These are phyloP conservation scores for Palythoa caribaeorum DNA, from an alignment of 92 coral and sea anemone genomes.

Conservation along the genomic window DNA sequence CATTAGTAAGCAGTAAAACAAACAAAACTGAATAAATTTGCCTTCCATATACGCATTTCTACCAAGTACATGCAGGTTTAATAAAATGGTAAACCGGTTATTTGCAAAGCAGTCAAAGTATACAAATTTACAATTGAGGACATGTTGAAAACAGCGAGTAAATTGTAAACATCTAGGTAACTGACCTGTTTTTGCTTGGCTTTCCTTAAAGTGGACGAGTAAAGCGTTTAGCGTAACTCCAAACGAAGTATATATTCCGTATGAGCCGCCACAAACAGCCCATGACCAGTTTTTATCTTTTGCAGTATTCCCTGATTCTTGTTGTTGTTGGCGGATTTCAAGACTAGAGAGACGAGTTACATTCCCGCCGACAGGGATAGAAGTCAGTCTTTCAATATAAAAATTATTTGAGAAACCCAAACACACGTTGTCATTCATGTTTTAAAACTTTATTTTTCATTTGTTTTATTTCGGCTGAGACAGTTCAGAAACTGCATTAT, in stretches of 20 bases:
- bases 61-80: too few relatives aligned
- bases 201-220: slow-evolving; percentile 76
- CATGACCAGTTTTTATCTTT: slow-evolving; percentile 85
- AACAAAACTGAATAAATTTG: too few relatives aligned
- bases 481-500: too few relatives aligned
- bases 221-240: slow-evolving; percentile 81
- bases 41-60: too few relatives aligned
- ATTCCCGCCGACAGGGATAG: slow-evolving; percentile 86
- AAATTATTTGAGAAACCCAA: too few relatives aligned
- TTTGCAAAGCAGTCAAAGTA: too few relatives aligned
- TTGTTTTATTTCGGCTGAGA: too few relatives aligned
- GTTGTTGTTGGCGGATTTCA: slow-evolving; percentile 64
- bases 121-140: too few relatives aligned
- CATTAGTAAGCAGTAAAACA: too few relatives aligned
- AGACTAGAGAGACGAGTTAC: slow-evolving; percentile 68
- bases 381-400: slow-evolving; percentile 73
- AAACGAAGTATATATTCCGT: slow-evolving; percentile 88
- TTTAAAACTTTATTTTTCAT: too few relatives aligned
- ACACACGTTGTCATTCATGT: too few relatives aligned
- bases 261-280: slow-evolving; percentile 85
- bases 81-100: too few relatives aligned
- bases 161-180: slow-evolving; percentile 7
- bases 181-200: slow-evolving; percentile 85
- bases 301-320: neutral
- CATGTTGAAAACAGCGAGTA: neutral